phyloP scores from a whole-genome alignment of 2,888 invertebrate species.

The Thereva nobilitata region DNA sequence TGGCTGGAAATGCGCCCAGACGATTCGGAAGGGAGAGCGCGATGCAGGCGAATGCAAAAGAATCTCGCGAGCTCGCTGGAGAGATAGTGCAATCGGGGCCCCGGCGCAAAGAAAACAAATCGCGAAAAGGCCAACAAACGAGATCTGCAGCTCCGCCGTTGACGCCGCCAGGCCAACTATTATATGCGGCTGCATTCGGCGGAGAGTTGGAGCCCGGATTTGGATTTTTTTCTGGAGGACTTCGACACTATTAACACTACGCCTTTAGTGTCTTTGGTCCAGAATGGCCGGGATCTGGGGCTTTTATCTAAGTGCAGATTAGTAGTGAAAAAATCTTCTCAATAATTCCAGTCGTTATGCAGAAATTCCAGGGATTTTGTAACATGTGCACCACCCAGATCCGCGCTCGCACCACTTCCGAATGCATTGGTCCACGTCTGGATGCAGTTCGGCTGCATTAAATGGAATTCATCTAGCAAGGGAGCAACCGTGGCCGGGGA shows the following conservation, averaged over 20 bases:
- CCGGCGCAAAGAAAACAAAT: constrained; percentile 12
- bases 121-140: constrained; percentile 14
- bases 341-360: constrained; percentile 2
- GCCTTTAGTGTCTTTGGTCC: too few species aligned
- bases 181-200: background rate
- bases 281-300: too few species aligned
- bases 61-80: background rate
- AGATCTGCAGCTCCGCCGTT: constrained; percentile 17
- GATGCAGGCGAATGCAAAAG: background rate
- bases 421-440: background rate
- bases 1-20: background rate
- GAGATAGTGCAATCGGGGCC: constrained; percentile 20
- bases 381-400: constrained; percentile 4
- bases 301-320: background rate
- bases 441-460: background rate
- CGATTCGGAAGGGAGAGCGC: constrained; percentile 7
- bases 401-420: constrained; percentile 2
- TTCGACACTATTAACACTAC: too few species aligned
- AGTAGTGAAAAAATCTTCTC: background rate
- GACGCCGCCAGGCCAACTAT: constrained; percentile 18
- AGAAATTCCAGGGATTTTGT: constrained; percentile 7
- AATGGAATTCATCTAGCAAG: background rate
- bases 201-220: too few species aligned
- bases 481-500: background rate
- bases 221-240: too few species aligned